Base-by-base conservation (phyloP, 1,140 invertebrate species). In the Colletes gigas region DNA sequence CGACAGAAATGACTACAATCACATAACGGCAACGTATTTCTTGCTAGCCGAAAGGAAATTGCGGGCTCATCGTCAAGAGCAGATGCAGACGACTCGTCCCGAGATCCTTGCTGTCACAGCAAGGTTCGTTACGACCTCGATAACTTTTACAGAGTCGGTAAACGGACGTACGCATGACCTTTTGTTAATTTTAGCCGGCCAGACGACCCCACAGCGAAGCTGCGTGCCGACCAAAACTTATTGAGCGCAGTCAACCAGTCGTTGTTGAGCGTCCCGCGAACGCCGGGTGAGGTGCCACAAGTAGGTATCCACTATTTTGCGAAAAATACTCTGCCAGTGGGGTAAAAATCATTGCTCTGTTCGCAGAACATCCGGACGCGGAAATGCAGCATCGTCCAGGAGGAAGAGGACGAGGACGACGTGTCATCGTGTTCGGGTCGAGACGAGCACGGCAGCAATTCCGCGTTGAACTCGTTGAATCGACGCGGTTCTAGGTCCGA, bases 21-120 rank as follows among this genome's bases (percentile, higher is more conserved):
- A 99, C 93, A 97, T 99, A 85, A 99, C 99, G 50, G 99, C 99
- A 44, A 99, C 99, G 47, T 99, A 99, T 94, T 99, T 98, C 94
- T 94, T 99, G 85, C 94, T 99, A 81, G 98, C 98, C 39, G 99
- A 99, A 94, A 94, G 98, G 78, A 98, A 98, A 92, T 94, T 99
- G 39, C 95, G 95, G 90, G 95, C 96, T 62, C 95, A 97, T 74
- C 92, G 95, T 39, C 95, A 96, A 83, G 96, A 97, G 89, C 94
- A 94, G 78, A 91, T 91, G 50, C 92, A 93, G 75, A 94, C 94
- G 82, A 89, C 87, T 83, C 81, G 90, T 0, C 88, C 91, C 60
- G 91, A 92, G 44, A 85, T 90, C 59, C 87, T 92, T 2, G 86
- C 90, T 67, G 89, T 92, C 84, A 89, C 89, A 3, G 71, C 87